Conservation (phyloP, 2,113 vertebrate species). For the Oryctolagus cuniculus region mOryCun1.1 NC_091433.1:149170501-149171000, state of each 20-base stretch:
- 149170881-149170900: slow-evolving; percentile 28
- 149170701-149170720: slow-evolving; percentile 63
- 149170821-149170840: slow-evolving; percentile 59
- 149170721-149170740: slow-evolving; percentile 72
- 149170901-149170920: slow-evolving; percentile 52
- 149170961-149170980: slow-evolving; percentile 82
- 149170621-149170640: slow-evolving; percentile 48
- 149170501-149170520: not conserved
- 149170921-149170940: slow-evolving; percentile 50
- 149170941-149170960: slow-evolving; percentile 79
- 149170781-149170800: slow-evolving; percentile 4
- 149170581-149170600: not conserved
- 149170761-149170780: slow-evolving; percentile 72
- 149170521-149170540: slow-evolving; percentile 5
- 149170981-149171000: slow-evolving; percentile 83
- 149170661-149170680: slow-evolving; percentile 60
- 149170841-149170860: slow-evolving; percentile 63
- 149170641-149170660: slow-evolving; percentile 54
- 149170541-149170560: not conserved
- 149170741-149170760: slow-evolving; percentile 60
- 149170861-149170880: slow-evolving; percentile 45
- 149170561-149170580: slow-evolving; percentile 38
- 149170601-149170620: slow-evolving; percentile 9
- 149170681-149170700: slow-evolving; percentile 66
- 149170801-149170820: slow-evolving; percentile 51